These are phyloP conservation scores for Calosoma granatense DNA, from an alignment of 1,140 invertebrate species.

Conservation along the genomic window DNA sequence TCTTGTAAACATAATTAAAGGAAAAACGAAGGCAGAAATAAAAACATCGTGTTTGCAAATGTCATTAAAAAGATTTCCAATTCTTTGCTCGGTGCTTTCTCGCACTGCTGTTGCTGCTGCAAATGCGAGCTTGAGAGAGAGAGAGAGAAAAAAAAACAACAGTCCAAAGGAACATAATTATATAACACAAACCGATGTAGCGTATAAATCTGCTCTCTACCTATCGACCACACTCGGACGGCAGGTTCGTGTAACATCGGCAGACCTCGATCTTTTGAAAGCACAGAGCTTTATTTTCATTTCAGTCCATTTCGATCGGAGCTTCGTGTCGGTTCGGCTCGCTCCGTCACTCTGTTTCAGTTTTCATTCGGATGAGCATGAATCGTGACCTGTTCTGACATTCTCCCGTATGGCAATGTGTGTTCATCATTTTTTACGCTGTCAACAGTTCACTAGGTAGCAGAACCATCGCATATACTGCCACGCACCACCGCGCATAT, in stretches of 20 bases:
- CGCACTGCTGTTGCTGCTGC: not conserved
- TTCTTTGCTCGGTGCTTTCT: constrained; percentile 1
- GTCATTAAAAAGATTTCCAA: constrained; percentile 9
- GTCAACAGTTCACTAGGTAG: too few species aligned
- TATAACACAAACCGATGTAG: constrained; percentile 6
- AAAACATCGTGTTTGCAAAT: not conserved
- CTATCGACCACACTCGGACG: constrained; percentile 2
- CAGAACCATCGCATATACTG: not conserved
- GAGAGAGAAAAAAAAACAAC: not conserved
- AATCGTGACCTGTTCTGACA: not conserved
- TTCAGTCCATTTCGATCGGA: constrained; percentile 1
- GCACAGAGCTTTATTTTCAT: constrained; percentile 6
- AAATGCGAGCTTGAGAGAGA: not conserved
- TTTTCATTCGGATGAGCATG: not conserved
- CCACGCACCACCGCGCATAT: not conserved
- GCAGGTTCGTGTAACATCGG: not conserved
- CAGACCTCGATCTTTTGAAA: not conserved
- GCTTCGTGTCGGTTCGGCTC: not conserved
- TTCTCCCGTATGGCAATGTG: not conserved
- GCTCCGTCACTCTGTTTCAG: not conserved
- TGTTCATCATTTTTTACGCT: too few species aligned
- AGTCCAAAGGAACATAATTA: constrained; percentile 4
- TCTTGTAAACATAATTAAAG: constrained; percentile 5
- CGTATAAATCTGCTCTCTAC: constrained; percentile 4
- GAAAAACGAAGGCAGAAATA: not conserved